Base-by-base conservation (phyloP, 2,113 vertebrate species). In the Chloebia gouldiae region DNA sequence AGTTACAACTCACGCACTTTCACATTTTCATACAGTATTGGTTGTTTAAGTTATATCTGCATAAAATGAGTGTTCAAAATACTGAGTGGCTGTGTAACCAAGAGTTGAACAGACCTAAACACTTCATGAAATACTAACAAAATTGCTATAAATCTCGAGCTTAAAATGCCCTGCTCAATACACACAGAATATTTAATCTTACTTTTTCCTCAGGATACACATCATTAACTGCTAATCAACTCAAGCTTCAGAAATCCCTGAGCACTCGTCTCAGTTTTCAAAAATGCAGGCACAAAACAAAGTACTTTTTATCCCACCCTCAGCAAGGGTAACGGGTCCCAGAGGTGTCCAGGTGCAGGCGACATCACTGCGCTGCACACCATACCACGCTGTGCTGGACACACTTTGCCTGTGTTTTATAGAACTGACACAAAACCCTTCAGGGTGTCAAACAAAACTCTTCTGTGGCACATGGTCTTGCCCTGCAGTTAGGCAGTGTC, bases 201-300 rank as follows among this genome's bases (percentile, higher is more conserved):
- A 95, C 96, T 96, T 97, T 97, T 97, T 97, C 95, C 96, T 97
- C 97, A 97, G 96, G 96, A 97, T 96, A 97, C 96, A 98, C 96
- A 92, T 98, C 97, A 97, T 98, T 98, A 98, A 98, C 96, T 97
- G 96, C 90, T 98, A 98, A 98, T 98, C 97, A 97, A 95, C 94
- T 97, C 96, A 97, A 97, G 96, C 83, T 93, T 97, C 95, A 95
- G 96, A 98, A 98, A 97, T 96, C 95, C 97, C 97, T 54, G 49
- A 96, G 96, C 75, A 95, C 91, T 90, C 66, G 69, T 97, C 96
- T 97, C 95, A 84, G 93, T 93, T 97, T 98, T 97, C 97, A 98
- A 95, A 98, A 98, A 97, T 95, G 80, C 95, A 92, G 93, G 81
- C 88, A 91, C 95, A 86, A 97, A 97, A 97, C 93, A 96, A 97